Conservation (phyloP, 2,797 vertebrate species). For the Gadopsis bispinosus region DNA sequence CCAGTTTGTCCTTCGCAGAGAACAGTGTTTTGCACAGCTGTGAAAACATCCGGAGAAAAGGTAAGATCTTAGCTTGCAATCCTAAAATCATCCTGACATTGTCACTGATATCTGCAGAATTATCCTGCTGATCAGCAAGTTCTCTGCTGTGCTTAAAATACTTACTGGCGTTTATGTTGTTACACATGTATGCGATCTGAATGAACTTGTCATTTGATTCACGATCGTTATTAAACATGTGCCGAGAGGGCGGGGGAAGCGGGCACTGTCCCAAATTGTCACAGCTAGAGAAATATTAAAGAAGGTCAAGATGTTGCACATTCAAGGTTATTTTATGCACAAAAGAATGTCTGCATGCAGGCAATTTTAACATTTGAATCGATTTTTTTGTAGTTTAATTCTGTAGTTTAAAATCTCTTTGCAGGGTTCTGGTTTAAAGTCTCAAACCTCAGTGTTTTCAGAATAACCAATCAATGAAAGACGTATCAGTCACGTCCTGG, state of each 20-base stretch:
- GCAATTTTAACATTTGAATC: background rate
- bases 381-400: no score
- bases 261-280: background rate
- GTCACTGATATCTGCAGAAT: background rate
- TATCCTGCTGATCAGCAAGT: background rate
- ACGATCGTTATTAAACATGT: background rate
- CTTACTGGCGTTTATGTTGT: background rate
- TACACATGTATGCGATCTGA: background rate
- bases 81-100: background rate
- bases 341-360: background rate
- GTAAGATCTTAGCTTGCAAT: background rate
- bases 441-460: no score
- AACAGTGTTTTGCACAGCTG: background rate
- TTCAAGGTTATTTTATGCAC: background rate
- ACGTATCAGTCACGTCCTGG: no score
- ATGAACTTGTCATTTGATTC: rapidly evolving
- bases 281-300: conserved; percentile 4
- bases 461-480: no score
- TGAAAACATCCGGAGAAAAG: background rate
- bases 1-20: background rate
- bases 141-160: background rate
- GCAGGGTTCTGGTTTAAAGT: no score
- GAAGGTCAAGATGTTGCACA: background rate
- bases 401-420: no score
- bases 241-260: rapidly evolving